phyloP scores from a whole-genome alignment of 2,888 invertebrate species.

The Mantis religiosa region DNA sequence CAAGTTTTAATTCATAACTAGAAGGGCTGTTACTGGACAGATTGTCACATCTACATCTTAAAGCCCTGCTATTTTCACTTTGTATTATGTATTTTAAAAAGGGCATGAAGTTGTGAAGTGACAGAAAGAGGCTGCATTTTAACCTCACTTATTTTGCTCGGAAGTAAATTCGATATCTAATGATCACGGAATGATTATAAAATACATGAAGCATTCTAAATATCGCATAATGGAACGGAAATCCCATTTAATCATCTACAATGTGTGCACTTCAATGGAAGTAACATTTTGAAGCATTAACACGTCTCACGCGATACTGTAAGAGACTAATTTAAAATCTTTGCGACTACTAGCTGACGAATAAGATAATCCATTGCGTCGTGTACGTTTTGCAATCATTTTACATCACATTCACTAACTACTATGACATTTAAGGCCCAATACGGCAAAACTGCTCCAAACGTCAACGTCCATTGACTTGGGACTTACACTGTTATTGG shows the following conservation, averaged over 20 bases:
- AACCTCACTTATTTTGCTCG: not conserved
- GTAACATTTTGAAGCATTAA: not conserved
- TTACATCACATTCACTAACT: slow-evolving; percentile 20
- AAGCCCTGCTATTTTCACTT: not conserved
- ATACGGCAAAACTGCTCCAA: not conserved
- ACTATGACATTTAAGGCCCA: not conserved
- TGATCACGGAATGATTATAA: not conserved
- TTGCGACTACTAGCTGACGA: not conserved
- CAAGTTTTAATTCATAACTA: not conserved
- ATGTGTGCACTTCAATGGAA: not conserved
- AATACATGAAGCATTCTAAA: not conserved
- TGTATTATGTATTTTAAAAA: not conserved
- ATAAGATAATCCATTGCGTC: not conserved
- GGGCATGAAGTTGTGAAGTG: not conserved
- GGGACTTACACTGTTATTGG: slow-evolving; percentile 3
- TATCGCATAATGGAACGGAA: not conserved
- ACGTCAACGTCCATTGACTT: slow-evolving; percentile 5
- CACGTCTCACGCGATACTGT: not conserved
- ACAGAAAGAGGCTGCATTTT: not conserved
- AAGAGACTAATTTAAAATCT: not conserved
- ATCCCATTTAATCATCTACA: not conserved
- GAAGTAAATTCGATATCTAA: not conserved
- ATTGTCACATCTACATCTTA: not conserved
- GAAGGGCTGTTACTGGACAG: not conserved
- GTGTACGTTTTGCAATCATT: slow-evolving; percentile 12